phyloP scores from a whole-genome alignment of 2,113 vertebrate species.

The Craseonycteris thonglongyai region DNA sequence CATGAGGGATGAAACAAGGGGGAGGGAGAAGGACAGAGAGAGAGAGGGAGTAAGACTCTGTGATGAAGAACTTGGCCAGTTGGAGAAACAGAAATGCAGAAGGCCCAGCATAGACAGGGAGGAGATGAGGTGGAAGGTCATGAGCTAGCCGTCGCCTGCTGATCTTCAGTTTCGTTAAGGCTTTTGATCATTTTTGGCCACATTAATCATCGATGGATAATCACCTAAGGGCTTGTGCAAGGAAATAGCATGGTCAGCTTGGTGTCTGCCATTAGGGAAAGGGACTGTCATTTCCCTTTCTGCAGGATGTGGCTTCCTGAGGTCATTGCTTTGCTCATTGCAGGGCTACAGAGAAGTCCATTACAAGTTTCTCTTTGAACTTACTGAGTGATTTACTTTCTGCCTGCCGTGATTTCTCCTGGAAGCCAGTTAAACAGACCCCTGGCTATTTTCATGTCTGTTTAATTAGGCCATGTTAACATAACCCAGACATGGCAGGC shows the following conservation, averaged over 20 bases:
- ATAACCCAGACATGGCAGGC: neutral
- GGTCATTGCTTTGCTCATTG: neutral
- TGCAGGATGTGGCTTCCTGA: neutral
- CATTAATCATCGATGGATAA: neutral
- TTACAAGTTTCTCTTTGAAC: neutral
- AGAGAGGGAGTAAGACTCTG: no score
- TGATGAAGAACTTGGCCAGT: neutral
- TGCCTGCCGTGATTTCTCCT: neutral
- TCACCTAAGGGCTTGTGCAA: neutral
- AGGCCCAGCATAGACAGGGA: rapidly evolving
- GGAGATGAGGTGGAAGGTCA: rapidly evolving
- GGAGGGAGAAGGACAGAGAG: no score
- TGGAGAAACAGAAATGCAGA: neutral
- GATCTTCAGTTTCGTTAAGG: neutral
- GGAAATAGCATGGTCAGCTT: neutral
- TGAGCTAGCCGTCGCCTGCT: no score
- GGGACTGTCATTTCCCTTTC: neutral
- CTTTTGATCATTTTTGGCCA: neutral
- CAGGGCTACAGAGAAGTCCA: neutral
- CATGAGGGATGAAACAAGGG: no score
- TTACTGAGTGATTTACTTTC: neutral
- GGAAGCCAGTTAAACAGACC: neutral
- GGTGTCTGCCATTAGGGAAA: neutral
- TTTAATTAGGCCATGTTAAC: neutral
- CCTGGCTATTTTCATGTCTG: neutral